These are phyloP conservation scores for Ferrisia virgata DNA, from an alignment of 2,888 invertebrate species.

Conservation along the genomic window DNA sequence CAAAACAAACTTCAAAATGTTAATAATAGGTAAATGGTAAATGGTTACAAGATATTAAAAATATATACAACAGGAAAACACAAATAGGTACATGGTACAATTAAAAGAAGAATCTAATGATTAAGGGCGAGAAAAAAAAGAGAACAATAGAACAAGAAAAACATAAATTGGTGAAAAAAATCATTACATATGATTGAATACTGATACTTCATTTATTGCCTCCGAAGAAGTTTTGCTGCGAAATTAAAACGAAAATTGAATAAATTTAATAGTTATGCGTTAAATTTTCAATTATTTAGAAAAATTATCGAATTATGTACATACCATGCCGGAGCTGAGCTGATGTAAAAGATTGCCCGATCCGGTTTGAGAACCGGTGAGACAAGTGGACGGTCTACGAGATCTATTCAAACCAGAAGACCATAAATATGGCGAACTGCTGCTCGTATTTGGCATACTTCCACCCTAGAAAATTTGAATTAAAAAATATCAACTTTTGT, in stretches of 20 bases:
- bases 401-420: slow-evolving; percentile 77
- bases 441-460: slow-evolving; percentile 85
- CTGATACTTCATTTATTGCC: slow-evolving; percentile 26
- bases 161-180: slow-evolving; percentile 7
- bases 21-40: slow-evolving; percentile 8
- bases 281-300: too few species aligned
- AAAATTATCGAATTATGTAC: not conserved
- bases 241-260: not conserved
- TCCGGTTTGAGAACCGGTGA: slow-evolving; percentile 66
- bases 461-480: slow-evolving; percentile 65
- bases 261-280: not conserved
- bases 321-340: slow-evolving; percentile 91
- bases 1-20: not conserved
- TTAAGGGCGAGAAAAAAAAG: not conserved
- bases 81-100: not conserved
- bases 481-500: not conserved
- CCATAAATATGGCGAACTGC: slow-evolving; percentile 80
- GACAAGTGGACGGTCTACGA: slow-evolving; percentile 68
- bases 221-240: slow-evolving; percentile 14
- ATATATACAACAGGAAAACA: slow-evolving; percentile 10
- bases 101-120: slow-evolving; percentile 1
- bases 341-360: slow-evolving; percentile 66
- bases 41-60: not conserved
- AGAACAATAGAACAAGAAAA: not conserved
- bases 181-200: not conserved